Conservation (phyloP, 2,113 vertebrate genomes). For the Equus quagga region DNA sequence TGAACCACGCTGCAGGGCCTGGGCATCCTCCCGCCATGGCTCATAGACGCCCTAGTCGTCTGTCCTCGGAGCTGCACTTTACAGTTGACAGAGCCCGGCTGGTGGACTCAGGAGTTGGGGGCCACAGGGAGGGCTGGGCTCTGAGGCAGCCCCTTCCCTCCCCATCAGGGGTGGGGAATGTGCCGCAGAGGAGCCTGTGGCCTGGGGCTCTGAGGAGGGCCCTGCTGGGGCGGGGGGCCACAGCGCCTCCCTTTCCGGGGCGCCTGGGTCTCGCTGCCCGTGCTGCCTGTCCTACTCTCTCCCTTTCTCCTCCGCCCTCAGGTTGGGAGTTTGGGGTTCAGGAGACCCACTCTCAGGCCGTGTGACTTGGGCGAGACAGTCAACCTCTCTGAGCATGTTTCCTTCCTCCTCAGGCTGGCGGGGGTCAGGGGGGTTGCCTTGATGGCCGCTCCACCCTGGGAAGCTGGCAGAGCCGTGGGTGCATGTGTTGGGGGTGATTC, state of each 20-base stretch:
- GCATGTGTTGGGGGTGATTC: accelerated
- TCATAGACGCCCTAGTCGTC: accelerated
- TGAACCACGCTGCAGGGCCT: background rate
- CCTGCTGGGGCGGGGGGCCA: background rate
- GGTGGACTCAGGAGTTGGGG: accelerated
- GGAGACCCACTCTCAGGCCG: background rate
- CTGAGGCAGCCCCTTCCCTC: background rate
- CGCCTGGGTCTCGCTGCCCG: no score
- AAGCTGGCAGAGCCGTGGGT: background rate
- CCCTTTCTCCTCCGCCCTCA: background rate
- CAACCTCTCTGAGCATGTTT: accelerated
- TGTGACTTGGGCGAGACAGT: accelerated
- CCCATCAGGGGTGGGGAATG: no score
- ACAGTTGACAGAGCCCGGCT: background rate
- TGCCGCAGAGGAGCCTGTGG: accelerated
- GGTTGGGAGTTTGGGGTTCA: background rate
- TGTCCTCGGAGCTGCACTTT: background rate
- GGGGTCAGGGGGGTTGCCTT: accelerated
- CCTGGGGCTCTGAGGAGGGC: background rate
- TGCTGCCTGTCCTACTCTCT: background rate
- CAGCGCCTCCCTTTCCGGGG: background rate
- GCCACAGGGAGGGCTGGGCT: background rate
- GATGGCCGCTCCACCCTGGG: background rate
- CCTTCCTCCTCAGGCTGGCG: background rate
- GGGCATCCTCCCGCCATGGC: accelerated